Conservation (phyloP, 2,797 vertebrate genomes). For the Remorina albescens region DNA sequence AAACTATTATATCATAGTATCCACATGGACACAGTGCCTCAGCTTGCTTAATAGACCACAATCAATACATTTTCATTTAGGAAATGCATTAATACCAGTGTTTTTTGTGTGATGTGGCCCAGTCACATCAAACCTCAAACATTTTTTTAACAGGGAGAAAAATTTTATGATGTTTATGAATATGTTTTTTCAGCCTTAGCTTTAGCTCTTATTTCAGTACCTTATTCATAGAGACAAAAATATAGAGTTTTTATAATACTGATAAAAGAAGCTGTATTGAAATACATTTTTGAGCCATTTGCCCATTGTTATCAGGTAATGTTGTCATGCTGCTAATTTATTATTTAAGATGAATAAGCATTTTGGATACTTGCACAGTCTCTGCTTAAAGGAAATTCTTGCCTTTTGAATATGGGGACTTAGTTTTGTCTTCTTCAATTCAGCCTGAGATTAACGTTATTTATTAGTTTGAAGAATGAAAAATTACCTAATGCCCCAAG, state of each 20-base stretch:
- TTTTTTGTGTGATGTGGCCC: neutral
- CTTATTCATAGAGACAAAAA: neutral
- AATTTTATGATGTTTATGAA: neutral
- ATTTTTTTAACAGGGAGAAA: no score
- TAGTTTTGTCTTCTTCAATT: neutral
- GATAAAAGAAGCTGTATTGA: no score
- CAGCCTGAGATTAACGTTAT: neutral
- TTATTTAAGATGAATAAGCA: neutral
- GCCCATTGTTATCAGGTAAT: neutral
- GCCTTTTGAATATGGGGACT: no score
- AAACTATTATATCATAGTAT: slow-evolving; percentile 46
- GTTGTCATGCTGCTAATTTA: neutral
- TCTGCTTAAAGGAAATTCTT: no score
- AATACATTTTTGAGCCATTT: no score
- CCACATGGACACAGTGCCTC: slow-evolving; percentile 21
- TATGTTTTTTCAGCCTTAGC: neutral
- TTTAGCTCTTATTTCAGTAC: neutral
- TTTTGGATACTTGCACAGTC: neutral
- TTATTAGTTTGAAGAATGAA: neutral
- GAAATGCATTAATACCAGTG: neutral
- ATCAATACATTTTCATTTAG: neutral
- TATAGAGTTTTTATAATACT: no score
- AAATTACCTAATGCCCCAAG: no score
- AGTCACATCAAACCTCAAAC: no score
- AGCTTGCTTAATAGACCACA: neutral